phyloP scores from a whole-genome alignment of 23 tunicate species.

The Halocynthia roretzi region DNA sequence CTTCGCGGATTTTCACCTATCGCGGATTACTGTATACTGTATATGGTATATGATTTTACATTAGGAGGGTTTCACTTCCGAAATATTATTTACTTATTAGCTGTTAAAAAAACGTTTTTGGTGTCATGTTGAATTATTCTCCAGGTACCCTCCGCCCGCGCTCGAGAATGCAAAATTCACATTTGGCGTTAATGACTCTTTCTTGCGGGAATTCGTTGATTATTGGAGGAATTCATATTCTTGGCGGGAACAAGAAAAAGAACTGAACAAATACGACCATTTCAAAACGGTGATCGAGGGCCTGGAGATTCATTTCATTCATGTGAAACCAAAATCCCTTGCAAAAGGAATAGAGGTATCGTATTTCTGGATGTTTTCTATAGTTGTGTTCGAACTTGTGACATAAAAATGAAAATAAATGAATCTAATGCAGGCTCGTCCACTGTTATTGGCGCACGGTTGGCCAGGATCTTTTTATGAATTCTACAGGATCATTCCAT shows the following conservation, averaged over 20 bases:
- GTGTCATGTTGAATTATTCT: not conserved
- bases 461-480: conserved; percentile 93
- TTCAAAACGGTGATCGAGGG: conserved; percentile 89
- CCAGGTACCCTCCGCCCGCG: conserved; percentile 53
- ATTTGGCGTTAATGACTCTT: conserved; percentile 61
- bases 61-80: too few species aligned
- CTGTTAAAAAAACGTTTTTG: too few species aligned
- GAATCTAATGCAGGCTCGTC: conserved; percentile 5
- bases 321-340: conserved; percentile 29
- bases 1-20: too few species aligned
- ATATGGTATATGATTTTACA: not conserved
- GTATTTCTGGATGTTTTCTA: not conserved
- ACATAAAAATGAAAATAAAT: not conserved
- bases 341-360: conserved; percentile 20
- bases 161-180: conserved; percentile 37
- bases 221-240: conserved; percentile 71
- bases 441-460: conserved; percentile 60
- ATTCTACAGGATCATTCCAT: conserved; percentile 52
- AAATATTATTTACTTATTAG: too few species aligned
- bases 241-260: conserved; percentile 71
- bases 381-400: too few species aligned
- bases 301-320: conserved; percentile 77
- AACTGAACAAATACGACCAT: conserved; percentile 52
- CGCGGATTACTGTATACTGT: too few species aligned
- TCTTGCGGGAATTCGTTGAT: conserved; percentile 40